phyloP scores from a whole-genome alignment of 2,888 invertebrate species.

The Amorpha juglandis region DNA sequence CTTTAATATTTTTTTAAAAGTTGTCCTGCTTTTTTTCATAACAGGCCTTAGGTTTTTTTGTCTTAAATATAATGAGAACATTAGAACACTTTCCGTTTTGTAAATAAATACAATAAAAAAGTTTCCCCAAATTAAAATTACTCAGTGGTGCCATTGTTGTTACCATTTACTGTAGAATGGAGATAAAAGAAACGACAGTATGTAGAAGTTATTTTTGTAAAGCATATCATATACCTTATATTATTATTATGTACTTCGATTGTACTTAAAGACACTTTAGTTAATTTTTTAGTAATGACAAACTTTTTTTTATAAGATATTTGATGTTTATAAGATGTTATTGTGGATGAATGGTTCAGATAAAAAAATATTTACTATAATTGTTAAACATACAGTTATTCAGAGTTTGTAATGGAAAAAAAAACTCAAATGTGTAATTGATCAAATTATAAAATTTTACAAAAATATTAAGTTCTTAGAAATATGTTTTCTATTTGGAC shows the following conservation, averaged over 20 bases:
- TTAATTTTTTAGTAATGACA: constrained; percentile 20
- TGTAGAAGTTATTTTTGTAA: constrained; percentile 51
- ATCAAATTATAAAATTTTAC: not conserved
- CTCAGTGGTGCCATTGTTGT: constrained; percentile 76
- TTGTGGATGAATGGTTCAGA: constrained; percentile 13
- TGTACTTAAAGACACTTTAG: constrained; percentile 41
- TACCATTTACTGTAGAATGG: constrained; percentile 64
- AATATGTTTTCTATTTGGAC: not conserved
- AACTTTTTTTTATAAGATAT: constrained; percentile 29
- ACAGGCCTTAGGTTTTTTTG: constrained; percentile 22
- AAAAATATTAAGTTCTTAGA: not conserved
- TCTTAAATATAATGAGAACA: constrained; percentile 29
- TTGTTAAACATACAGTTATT: not conserved
- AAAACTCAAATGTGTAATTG: not conserved
- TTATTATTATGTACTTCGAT: constrained; percentile 39
- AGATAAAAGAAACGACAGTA: constrained; percentile 37
- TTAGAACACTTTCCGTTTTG: constrained; percentile 13
- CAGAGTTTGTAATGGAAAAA: not conserved
- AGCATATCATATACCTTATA: constrained; percentile 43
- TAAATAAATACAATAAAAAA: constrained; percentile 6
- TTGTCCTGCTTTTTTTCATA: too few species aligned
- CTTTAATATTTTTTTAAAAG: constrained; percentile 28
- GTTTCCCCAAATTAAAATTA: constrained; percentile 13
- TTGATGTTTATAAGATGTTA: constrained; percentile 24
- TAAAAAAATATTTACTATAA: not conserved